phyloP scores from a whole-genome alignment of 2,113 vertebrate species.

The Rhabdornis inornatus region DNA sequence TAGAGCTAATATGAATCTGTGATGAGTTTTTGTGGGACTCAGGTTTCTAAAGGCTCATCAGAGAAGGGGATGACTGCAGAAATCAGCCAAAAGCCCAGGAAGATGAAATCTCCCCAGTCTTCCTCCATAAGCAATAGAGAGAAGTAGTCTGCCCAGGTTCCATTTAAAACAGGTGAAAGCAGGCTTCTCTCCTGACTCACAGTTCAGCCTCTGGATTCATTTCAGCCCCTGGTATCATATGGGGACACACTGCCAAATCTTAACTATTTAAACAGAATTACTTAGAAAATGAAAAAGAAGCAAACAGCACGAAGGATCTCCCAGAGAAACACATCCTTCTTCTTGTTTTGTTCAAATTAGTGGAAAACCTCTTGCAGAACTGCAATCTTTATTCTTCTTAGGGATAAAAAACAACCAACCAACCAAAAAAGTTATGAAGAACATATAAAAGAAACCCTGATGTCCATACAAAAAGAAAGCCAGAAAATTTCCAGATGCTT shows the following conservation, averaged over 20 bases:
- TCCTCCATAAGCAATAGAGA: not conserved
- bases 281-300: not conserved
- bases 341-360: not conserved
- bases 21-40: not conserved
- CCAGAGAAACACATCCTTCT: not conserved
- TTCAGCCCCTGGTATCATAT: not conserved
- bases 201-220: not conserved
- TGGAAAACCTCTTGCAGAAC: not conserved
- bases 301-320: not conserved
- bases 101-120: not conserved
- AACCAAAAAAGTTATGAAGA: not conserved
- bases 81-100: not conserved
- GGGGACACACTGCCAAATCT: not conserved
- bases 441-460: not conserved
- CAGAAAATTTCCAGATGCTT: not conserved
- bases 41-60: not conserved
- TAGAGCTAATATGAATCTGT: not conserved
- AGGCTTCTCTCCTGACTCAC: not conserved
- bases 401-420: not conserved
- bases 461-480: not conserved
- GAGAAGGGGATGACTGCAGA: not conserved
- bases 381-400: not conserved
- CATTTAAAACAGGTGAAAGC: not conserved
- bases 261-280: not conserved
- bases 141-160: not conserved